Evolutionary conservation across 2,113 vertebrate genomes (phyloP), one percentile per base, ranked within the genome.

Genomic region (Hylia prasina): DNA sequence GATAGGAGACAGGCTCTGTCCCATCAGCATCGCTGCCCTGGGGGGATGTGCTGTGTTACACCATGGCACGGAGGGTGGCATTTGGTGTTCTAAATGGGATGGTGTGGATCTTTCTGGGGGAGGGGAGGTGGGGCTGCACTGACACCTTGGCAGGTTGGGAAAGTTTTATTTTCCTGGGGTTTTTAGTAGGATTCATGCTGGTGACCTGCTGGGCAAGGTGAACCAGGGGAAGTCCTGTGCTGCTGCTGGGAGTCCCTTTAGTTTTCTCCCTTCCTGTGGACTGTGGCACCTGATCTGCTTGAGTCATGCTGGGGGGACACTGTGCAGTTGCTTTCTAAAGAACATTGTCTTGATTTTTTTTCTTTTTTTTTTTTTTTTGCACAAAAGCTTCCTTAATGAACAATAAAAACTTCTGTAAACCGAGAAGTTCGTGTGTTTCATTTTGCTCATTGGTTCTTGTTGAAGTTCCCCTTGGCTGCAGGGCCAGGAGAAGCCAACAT

Each of bases 351-450:
- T 91, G 89, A 92, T 87, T 94, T 95, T 53, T 53, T 53, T 18
- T 6, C 3, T 25, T 9, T 7, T 11, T n/a, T 13, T 5, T 13
- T 16, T 42, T 24, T 70, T 66, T 82, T 94, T 88, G 91, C 95
- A 97, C 92, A 96, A 92, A 94, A 87, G 96, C 96, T 96, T 97
- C 97, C 91, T 93, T 92, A 95, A 97, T 82, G 93, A 96, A 97
- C 92, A 97, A 97, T 97, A 96, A 97, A 97, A 92, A 64, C 64
- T 68, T 84, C 85, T 76, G 48, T 93, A 91, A 96, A 95, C 61
- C 0, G 0, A 0, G 10, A 6, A 45, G 6, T 19, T 28, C 0
- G 0, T 3, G 28, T 30, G 11, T 16, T 76, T 60, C 3, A 1
- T 48, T 85, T 30, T 37, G 54, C 11, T 68, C 0, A 0, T 5